Conservation (phyloP, 2,113 vertebrate genomes). For the Sigmodon hispidus region DNA sequence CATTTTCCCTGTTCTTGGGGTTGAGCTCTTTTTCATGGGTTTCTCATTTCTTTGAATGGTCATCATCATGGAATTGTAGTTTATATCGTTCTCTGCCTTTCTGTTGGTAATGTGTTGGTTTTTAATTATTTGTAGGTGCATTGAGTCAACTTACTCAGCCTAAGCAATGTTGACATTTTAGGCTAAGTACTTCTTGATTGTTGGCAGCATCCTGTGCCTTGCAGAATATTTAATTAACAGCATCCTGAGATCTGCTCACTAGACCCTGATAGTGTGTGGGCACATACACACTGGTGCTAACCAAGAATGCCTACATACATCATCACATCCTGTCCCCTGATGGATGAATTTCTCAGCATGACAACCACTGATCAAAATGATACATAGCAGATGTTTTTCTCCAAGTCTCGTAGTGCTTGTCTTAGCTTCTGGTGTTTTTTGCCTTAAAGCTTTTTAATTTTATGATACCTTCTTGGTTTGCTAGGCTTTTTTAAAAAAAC, state of each 20-base stretch:
- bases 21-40: background rate
- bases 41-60: background rate
- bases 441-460: background rate
- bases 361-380: background rate
- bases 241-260: background rate
- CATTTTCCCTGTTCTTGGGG: background rate
- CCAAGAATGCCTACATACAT: conserved; percentile 1
- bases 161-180: background rate
- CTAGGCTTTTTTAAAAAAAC: background rate
- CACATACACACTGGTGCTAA: background rate
- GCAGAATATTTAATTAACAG: background rate
- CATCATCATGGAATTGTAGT: background rate
- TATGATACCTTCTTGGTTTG: conserved; percentile 27
- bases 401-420: background rate
- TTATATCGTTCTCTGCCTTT: background rate
- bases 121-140: background rate
- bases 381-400: background rate
- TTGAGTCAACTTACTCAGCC: background rate
- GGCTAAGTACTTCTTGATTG: background rate
- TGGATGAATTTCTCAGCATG: background rate
- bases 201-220: background rate
- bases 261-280: background rate
- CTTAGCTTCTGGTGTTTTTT: conserved; percentile 16
- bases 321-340: background rate
- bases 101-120: background rate